phyloP scores from a whole-genome alignment of 2,113 vertebrate species.

The Boulengeromyrus knoepffleri region DNA sequence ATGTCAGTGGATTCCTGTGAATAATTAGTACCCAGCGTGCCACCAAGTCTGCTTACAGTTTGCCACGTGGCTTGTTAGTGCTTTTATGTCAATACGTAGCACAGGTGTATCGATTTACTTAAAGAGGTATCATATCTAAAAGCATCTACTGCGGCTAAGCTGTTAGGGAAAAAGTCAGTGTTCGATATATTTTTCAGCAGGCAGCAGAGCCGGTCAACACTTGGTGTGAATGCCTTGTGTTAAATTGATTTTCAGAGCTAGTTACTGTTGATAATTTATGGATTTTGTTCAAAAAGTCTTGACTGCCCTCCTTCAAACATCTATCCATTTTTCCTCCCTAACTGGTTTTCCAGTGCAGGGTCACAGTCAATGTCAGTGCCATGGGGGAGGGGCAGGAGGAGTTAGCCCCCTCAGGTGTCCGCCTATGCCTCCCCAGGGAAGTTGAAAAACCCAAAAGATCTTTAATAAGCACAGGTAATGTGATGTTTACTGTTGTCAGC shows the following conservation, averaged over 20 bases:
- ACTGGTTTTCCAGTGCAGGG: not conserved
- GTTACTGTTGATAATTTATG: not conserved
- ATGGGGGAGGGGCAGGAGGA: not conserved
- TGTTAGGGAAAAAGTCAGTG: not conserved
- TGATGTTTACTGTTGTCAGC: not conserved
- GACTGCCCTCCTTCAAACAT: not conserved
- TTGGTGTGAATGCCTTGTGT: not conserved
- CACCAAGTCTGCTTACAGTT: not conserved
- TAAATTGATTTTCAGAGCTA: not conserved
- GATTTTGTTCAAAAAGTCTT: not conserved
- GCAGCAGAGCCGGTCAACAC: not conserved
- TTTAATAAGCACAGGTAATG: not conserved
- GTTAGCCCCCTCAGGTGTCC: not conserved
- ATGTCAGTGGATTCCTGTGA: not conserved
- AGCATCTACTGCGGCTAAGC: not conserved
- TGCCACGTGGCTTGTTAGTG: not conserved
- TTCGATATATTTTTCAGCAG: not conserved
- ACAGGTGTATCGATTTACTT: not conserved
- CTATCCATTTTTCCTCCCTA: not conserved
- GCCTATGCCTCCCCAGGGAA: not conserved
- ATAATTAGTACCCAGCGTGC: not conserved
- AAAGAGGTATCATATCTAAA: not conserved
- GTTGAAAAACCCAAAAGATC: not conserved
- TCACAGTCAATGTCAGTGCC: not conserved
- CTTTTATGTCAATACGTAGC: not conserved